Evolutionary conservation across 2,113 vertebrate species (phyloP).

Genomic region (Caracal caracal): DNA sequence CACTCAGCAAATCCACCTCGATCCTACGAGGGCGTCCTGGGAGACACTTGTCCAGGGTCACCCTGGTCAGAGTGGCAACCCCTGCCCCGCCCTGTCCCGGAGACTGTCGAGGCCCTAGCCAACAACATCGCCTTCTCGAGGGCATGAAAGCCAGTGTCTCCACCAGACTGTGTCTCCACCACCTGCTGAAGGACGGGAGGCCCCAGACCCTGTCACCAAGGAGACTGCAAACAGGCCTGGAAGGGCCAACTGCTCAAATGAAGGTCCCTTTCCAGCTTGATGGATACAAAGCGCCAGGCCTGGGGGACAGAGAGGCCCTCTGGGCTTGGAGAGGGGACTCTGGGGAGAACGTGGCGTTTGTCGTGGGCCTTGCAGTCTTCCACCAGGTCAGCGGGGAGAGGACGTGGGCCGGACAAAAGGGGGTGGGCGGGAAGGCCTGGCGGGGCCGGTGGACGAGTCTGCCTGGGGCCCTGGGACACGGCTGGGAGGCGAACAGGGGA

Average conservation of each 20-base stretch:
- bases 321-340: too few relatives aligned
- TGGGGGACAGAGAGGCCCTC: accelerated
- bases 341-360: accelerated
- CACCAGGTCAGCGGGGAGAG: too few relatives aligned
- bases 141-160: accelerated
- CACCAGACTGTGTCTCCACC: background rate
- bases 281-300: accelerated
- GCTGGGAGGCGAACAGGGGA: background rate
- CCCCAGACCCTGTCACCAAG: background rate
- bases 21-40: too few relatives aligned
- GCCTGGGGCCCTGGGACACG: accelerated
- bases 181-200: accelerated
- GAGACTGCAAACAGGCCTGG: too few relatives aligned
- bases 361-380: accelerated
- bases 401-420: accelerated
- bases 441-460: accelerated
- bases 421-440: accelerated
- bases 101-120: accelerated
- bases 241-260: accelerated
- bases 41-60: background rate
- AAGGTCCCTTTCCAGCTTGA: too few relatives aligned
- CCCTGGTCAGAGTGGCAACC: background rate
- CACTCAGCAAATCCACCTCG: accelerated
- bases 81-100: background rate
- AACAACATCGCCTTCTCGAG: accelerated